A percentile compares a stretch with the other conserved stretches of the same genome.
Evolutionary conservation across 2,888 invertebrate species (phyloP).

Genomic region (Synergus itoensis): DNA sequence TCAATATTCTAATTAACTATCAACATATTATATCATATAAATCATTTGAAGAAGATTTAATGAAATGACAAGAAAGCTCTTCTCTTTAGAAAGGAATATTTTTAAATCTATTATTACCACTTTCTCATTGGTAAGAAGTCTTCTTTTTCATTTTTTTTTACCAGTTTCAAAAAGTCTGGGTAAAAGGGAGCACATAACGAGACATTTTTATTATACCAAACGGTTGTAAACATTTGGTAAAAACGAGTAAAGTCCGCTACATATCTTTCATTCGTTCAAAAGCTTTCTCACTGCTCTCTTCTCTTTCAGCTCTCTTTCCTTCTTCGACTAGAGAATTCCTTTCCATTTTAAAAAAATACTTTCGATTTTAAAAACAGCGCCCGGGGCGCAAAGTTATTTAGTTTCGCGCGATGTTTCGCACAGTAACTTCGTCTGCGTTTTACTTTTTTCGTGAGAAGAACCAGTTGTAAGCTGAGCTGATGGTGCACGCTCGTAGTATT

Average conservation of each 20-base stretch:
- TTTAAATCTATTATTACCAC: not conserved
- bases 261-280: constrained; percentile 5
- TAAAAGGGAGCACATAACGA: constrained; percentile 11
- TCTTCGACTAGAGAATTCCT: constrained; percentile 46
- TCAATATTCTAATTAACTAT: not conserved
- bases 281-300: constrained; percentile 23
- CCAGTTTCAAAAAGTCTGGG: not conserved
- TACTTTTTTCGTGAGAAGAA: constrained; percentile 42
- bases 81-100: not conserved
- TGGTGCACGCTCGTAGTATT: constrained; percentile 51
- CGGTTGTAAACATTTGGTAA: constrained; percentile 24
- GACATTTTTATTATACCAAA: constrained; percentile 36
- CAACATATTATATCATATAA: not conserved
- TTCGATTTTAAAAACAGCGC: constrained; percentile 31
- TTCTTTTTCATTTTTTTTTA: not conserved
- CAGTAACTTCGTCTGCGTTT: constrained; percentile 29
- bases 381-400: constrained; percentile 28
- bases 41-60: not conserved
- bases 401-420: constrained; percentile 34
- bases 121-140: not conserved
- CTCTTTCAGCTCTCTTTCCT: constrained; percentile 12
- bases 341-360: constrained; percentile 41
- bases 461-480: constrained; percentile 54
- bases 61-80: not conserved
- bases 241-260: not conserved